Percentiles rank a stretch among this genome's conserved stretches.
Conservation (phyloP, 37 sponge, comb jelly and placozoan genomes). For the Eunapius fragilis region DNA sequence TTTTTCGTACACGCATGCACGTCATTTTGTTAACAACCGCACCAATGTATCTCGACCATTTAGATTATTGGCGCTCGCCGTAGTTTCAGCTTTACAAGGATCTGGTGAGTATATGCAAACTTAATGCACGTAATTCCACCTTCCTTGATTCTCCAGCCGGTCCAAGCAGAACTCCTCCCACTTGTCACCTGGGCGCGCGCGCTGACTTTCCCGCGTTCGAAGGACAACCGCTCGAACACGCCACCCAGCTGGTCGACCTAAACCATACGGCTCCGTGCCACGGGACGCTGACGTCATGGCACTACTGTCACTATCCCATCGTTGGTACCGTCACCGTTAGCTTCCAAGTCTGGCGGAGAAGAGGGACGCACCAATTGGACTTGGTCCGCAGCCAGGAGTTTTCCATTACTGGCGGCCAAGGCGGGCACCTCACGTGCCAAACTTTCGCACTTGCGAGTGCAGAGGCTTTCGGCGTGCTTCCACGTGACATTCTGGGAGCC, state of each 20-base stretch:
- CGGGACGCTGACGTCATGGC: neutral
- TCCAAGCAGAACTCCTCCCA: neutral
- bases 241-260: neutral
- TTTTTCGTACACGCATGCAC: neutral
- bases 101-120: neutral
- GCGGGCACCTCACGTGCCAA: neutral
- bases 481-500: neutral
- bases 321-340: neutral
- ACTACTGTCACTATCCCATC: neutral
- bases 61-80: neutral
- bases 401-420: neutral
- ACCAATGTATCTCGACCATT: neutral
- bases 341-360: neutral
- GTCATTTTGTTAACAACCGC: neutral
- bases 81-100: neutral
- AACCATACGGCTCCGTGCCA: neutral
- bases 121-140: neutral
- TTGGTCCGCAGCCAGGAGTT: neutral
- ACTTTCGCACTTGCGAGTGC: neutral
- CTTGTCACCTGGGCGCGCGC: neutral
- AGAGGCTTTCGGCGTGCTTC: neutral
- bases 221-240: neutral
- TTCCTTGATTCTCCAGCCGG: neutral
- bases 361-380: neutral
- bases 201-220: neutral